Evolutionary conservation across 2,113 vertebrate genomes (phyloP).

Genomic region (Phrynocephalus versicolor): DNA sequence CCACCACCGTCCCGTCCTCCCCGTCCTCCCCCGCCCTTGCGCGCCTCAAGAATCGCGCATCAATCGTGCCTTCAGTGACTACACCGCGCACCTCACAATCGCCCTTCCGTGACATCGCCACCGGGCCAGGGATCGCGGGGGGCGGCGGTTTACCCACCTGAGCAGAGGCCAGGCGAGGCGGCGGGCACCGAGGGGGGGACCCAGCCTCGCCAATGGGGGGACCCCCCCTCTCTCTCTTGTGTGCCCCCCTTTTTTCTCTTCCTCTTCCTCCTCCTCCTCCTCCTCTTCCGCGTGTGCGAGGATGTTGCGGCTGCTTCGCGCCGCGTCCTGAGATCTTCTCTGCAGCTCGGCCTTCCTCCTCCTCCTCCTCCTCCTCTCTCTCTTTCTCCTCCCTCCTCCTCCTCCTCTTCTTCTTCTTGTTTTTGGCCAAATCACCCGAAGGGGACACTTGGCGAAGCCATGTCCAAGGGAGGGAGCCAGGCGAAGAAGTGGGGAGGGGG

Average conservation of each 20-base stretch:
- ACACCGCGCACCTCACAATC: conserved; percentile 64
- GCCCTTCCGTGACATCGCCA: conserved; percentile 59
- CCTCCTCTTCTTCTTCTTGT: too few relatives aligned
- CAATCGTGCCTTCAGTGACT: conserved; percentile 29
- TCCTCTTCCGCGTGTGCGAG: background rate
- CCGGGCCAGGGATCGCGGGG: background rate
- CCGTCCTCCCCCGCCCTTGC: background rate
- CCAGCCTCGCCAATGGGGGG: background rate
- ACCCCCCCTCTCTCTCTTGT: too few relatives aligned
- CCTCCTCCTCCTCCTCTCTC: background rate
- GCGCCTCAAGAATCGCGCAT: conserved; percentile 47
- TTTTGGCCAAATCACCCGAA: too few relatives aligned
- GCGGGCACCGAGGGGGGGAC: background rate
- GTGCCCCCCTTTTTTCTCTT: background rate
- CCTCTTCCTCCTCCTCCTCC: background rate
- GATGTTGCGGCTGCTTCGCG: too few relatives aligned
- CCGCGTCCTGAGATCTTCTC: background rate
- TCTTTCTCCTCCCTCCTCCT: background rate
- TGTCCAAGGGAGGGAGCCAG: too few relatives aligned
- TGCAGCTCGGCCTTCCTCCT: background rate
- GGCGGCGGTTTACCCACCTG: conserved; percentile 34
- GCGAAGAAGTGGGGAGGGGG: too few relatives aligned
- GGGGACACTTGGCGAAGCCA: too few relatives aligned
- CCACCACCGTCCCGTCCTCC: background rate
- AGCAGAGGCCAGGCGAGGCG: background rate